Evolutionary conservation across 2,797 vertebrate species (phyloP).

Genomic region (Falco novaeseelandiae): DNA sequence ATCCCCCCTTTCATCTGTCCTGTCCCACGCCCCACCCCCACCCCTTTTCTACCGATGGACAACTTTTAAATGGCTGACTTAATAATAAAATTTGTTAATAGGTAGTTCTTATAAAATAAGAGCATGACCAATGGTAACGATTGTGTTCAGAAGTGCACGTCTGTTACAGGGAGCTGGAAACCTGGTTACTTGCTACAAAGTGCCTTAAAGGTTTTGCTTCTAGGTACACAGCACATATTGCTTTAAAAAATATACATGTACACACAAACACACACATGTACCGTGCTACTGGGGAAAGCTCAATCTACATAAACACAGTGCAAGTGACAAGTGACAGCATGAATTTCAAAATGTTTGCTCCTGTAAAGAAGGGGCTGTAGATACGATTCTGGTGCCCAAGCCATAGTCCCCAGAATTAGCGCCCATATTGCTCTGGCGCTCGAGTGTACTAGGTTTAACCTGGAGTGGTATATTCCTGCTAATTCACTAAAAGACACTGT

Average conservation of each 20-base stretch:
- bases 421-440: neutral
- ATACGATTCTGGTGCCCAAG: neutral
- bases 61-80: neutral
- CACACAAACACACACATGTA: neutral
- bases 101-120: neutral
- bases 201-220: neutral
- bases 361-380: neutral
- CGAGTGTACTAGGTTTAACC: neutral
- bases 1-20: rapidly evolving
- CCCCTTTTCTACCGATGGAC: neutral
- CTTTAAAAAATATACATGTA: neutral
- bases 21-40: too few relatives aligned
- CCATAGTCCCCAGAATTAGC: neutral
- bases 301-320: neutral
- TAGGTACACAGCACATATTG: neutral
- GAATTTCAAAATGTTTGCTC: neutral
- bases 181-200: neutral
- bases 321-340: neutral
- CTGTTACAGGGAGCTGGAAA: neutral
- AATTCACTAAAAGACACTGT: neutral
- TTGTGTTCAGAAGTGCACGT: neutral
- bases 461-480: neutral
- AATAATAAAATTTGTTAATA: neutral
- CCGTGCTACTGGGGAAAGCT: neutral
- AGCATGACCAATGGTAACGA: neutral